Evolutionary conservation across 1,140 invertebrate genomes (phyloP).

Genomic region (Bombus waltoni): DNA sequence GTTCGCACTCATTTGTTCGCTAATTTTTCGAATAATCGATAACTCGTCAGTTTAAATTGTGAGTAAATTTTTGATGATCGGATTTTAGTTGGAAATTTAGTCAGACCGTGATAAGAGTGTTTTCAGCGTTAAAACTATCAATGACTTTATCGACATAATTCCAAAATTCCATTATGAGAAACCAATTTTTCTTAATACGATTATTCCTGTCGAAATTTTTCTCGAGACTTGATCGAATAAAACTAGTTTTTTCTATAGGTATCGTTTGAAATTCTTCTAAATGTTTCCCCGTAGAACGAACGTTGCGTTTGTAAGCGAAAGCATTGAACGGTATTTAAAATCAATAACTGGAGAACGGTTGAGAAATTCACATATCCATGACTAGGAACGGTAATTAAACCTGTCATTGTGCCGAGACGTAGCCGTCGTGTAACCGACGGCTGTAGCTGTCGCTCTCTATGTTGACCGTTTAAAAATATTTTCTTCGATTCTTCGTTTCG

Average conservation of each 20-base stretch:
- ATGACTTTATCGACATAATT: no score
- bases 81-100: no score
- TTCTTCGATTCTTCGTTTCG: slow-evolving; percentile 36
- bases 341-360: slow-evolving; percentile 31
- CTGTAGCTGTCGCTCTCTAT: slow-evolving; percentile 43
- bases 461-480: slow-evolving; percentile 51
- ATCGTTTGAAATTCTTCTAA: neutral
- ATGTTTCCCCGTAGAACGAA: neutral
- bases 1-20: no score
- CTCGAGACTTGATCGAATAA: neutral
- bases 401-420: slow-evolving; percentile 58
- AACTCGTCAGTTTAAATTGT: no score
- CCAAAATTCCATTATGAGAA: no score
- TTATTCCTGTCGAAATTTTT: neutral
- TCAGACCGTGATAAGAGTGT: no score
- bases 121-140: no score
- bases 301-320: neutral
- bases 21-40: no score
- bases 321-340: slow-evolving; percentile 29
- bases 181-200: no score
- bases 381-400: slow-evolving; percentile 57
- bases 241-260: neutral
- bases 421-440: slow-evolving; percentile 29
- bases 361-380: slow-evolving; percentile 32
- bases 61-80: no score